phyloP scores from a whole-genome alignment of 2,888 invertebrate genomes.

The Ophonus ardosiacus region DNA sequence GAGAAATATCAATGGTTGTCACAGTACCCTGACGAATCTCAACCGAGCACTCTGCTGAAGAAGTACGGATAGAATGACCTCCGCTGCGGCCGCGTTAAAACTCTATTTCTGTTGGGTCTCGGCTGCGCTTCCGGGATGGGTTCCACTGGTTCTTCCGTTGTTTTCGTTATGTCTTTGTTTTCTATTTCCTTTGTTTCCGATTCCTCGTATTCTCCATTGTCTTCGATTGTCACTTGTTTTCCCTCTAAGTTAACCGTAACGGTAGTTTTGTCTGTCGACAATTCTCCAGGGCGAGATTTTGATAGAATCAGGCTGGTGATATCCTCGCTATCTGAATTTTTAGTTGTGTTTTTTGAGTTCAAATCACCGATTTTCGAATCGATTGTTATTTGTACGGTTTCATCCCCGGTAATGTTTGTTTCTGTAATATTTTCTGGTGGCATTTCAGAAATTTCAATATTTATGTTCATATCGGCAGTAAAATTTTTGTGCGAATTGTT shows the following conservation, averaged over 20 bases:
- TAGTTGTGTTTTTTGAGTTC: constrained; percentile 72
- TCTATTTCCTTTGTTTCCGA: constrained; percentile 62
- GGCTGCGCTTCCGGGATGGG: constrained; percentile 71
- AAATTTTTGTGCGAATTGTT: constrained; percentile 28
- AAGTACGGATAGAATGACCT: constrained; percentile 78
- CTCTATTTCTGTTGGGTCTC: constrained; percentile 76
- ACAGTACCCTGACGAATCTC: constrained; percentile 65
- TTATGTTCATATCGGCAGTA: constrained; percentile 52
- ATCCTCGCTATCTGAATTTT: constrained; percentile 62
- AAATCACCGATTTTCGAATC: constrained; percentile 76
- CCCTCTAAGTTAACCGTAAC: constrained; percentile 56
- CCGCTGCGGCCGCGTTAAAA: constrained; percentile 76
- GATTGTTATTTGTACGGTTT: constrained; percentile 64
- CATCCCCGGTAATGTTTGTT: constrained; percentile 12
- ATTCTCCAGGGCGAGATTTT: constrained; percentile 14
- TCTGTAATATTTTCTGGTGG: constrained; percentile 58
- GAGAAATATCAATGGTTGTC: constrained; percentile 11
- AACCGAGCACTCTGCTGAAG: constrained; percentile 78
- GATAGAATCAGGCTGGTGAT: constrained; percentile 53
- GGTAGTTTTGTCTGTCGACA: constrained; percentile 55
- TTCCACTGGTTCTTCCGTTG: constrained; percentile 68
- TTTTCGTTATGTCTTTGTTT: constrained; percentile 64
- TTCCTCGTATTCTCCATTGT: constrained; percentile 67
- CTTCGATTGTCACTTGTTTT: constrained; percentile 65
- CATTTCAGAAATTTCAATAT: constrained; percentile 54